These are phyloP conservation scores for Metacarcinus magister DNA, from an alignment of 2,888 invertebrate species.

Conservation along the genomic window DNA sequence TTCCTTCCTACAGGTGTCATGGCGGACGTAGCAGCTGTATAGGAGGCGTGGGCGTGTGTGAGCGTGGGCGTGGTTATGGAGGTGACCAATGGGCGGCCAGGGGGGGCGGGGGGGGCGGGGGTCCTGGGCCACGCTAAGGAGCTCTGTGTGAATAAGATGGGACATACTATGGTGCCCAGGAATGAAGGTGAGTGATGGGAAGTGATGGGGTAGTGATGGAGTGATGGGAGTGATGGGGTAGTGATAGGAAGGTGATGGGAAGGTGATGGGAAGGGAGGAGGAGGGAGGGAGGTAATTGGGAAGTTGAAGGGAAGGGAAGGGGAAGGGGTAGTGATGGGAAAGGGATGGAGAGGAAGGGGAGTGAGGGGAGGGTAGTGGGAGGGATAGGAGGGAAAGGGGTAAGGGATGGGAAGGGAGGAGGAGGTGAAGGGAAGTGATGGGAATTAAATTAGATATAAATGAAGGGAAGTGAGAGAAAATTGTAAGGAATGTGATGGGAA, in stretches of 20 bases:
- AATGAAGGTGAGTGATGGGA: not conserved
- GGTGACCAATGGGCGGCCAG: not conserved
- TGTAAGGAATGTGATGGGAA: too few species aligned
- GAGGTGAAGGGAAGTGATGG: too few species aligned
- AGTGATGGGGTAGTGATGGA: too few species aligned
- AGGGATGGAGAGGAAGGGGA: not conserved
- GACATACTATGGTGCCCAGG: conserved; percentile 79
- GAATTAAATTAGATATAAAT: too few species aligned
- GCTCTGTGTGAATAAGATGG: conserved; percentile 82
- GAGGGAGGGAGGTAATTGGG: not conserved
- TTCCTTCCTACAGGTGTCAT: not conserved
- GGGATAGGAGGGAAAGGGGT: not conserved
- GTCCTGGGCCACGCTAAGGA: conserved; percentile 80
- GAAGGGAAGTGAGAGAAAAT: too few species aligned
- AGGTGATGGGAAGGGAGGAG: too few species aligned
- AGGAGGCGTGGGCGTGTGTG: too few species aligned
- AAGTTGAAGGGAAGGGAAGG: not conserved
- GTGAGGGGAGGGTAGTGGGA: not conserved
- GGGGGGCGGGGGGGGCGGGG: conserved; percentile 67
- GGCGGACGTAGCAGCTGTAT: not conserved
- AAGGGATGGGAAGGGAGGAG: too few species aligned
- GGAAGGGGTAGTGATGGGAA: not conserved
- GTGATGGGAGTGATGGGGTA: too few species aligned
- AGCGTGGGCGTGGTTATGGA: not conserved
- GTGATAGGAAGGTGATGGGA: too few species aligned